Conservation (phyloP, 2,888 invertebrate species). For the Diaprepes abbreviatus region DNA sequence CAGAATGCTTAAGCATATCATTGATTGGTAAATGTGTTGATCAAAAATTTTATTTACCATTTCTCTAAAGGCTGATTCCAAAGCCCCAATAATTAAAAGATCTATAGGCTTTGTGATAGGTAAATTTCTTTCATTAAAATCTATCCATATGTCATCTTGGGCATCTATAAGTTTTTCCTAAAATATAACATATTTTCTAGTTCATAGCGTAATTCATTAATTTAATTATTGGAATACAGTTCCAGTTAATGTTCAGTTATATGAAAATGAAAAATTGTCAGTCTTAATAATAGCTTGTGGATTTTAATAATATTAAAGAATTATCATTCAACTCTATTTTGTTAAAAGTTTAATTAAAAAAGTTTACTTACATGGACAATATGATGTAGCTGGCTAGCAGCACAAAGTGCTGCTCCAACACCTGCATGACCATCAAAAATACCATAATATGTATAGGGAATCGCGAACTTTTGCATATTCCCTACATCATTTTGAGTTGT, state of each 20-base stretch:
- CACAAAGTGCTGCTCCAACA: slow-evolving; percentile 82
- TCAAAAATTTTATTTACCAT: no score
- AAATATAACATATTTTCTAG: no score
- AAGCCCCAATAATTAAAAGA: slow-evolving; percentile 80
- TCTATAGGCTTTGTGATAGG: slow-evolving; percentile 68
- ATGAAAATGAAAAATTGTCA: no score
- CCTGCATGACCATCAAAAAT: slow-evolving; percentile 92
- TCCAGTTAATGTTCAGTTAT: no score
- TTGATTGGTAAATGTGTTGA: no score
- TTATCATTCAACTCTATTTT: no score
- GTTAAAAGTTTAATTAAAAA: no score
- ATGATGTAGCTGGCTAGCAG: slow-evolving; percentile 82
- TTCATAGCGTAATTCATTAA: no score
- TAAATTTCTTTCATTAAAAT: slow-evolving; percentile 61
- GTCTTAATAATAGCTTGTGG: no score
- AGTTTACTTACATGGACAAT: slow-evolving; percentile 77
- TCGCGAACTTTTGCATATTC: slow-evolving; percentile 59
- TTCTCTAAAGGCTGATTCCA: slow-evolving; percentile 83
- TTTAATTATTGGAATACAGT: no score
- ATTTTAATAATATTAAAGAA: no score
- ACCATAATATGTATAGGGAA: slow-evolving; percentile 83
- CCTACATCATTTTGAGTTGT: slow-evolving; percentile 51
- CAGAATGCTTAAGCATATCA: no score
- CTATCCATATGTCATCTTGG: slow-evolving; percentile 68
- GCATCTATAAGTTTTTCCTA: slow-evolving; percentile 76